Base-by-base conservation (phyloP, 2,113 vertebrate species). In the Anser brachyrhynchus region DNA sequence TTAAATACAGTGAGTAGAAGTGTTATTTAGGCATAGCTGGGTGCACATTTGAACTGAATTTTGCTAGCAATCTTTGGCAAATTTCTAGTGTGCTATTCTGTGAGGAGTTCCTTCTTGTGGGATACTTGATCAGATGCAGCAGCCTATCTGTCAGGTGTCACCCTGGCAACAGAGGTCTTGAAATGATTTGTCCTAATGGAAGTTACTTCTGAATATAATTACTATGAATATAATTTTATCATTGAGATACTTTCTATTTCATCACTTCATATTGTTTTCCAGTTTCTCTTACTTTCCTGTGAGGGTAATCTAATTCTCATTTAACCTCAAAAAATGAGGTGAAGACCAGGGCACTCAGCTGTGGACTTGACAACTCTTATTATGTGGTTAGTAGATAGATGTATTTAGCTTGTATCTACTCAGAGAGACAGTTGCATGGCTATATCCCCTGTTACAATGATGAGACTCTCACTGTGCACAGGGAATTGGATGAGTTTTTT, bases 151-250 rank as follows among this genome's bases (percentile, higher is more conserved):
- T 95, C 79, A 96, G 37, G 29, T 84, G 29, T 90, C 70, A 91
- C 57, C 73, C 41, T 52, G 62, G 54, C 58, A 86, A 93, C 2
- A 3, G 10, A 96, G 73, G 61, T 91, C 39, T 46, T 85, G 78
- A 72, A 89, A 41, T 0, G 3, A 13, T 86, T 52, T 85, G 16
- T 70, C 29, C 62, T 65, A 46, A 64, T 55, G 90, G 66, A 94
- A 89, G 83, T 67, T 90, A 67, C 78, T 93, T 74, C 83, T 94
- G 67, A 89, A 92, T 95, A 73, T 80, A 95, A 96, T 92, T 90
- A 88, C 75, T 39, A 59, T 37, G 65, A 93, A 79, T 90, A 93
- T 46, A 87, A 95, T 96, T 96, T 94, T 95, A 73, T 95, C 85
- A 90, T 43, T 94, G 79, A 84, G 10, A 23, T 65, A 43, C 5